A percentile compares a stretch with the other conserved stretches of the same genome.
phyloP scores from a whole-genome alignment of 1,140 invertebrate species.

The Sycophaga agraensis region DNA sequence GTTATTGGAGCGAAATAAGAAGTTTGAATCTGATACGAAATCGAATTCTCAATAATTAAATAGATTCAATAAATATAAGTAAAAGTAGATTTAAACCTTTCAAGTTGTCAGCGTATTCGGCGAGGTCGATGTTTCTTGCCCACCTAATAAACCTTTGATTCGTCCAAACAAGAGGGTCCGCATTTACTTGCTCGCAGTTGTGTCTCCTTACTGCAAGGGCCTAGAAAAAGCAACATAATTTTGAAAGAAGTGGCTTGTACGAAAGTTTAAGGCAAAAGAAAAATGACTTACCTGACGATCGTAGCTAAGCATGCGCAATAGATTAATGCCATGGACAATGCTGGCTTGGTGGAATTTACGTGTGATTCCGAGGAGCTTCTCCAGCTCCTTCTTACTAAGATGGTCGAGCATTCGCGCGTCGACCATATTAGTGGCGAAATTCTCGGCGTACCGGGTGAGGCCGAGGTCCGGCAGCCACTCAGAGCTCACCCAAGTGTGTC shows the following conservation, averaged over 20 bases:
- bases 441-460: slow-evolving; percentile 81
- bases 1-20: not conserved
- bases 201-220: slow-evolving; percentile 82
- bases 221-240: slow-evolving; percentile 54
- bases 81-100: no score
- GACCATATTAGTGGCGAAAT: slow-evolving; percentile 85
- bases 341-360: slow-evolving; percentile 92
- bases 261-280: not conserved
- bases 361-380: slow-evolving; percentile 87
- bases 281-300: slow-evolving; percentile 80
- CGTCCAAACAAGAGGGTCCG: slow-evolving; percentile 92
- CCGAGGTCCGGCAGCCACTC: slow-evolving; percentile 91
- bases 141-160: slow-evolving; percentile 91
- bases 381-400: slow-evolving; percentile 89
- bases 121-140: slow-evolving; percentile 89
- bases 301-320: slow-evolving; percentile 88
- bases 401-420: slow-evolving; percentile 90
- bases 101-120: slow-evolving; percentile 91
- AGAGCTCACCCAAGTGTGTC: slow-evolving; percentile 88
- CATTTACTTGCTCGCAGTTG: slow-evolving; percentile 83
- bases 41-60: no score
- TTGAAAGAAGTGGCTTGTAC: not conserved
- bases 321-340: slow-evolving; percentile 88
- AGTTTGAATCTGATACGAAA: not conserved
- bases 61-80: no score